Evolutionary conservation across 2,113 vertebrate genomes (phyloP), one percentile per base, ranked within the genome.

Genomic region (Gymnorhina tibicen): DNA sequence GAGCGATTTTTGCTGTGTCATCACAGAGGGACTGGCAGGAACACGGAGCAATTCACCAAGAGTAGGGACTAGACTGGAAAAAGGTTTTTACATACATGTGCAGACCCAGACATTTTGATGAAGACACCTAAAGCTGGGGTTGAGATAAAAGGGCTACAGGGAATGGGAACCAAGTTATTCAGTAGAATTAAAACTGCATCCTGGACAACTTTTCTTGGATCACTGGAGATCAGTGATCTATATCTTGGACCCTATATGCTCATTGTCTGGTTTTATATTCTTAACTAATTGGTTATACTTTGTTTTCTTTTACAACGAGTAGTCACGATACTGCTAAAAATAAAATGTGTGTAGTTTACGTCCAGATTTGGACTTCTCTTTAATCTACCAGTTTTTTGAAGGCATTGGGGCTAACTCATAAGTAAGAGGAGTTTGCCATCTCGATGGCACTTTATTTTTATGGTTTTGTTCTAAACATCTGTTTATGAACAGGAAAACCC

Each of bases 291-390:
- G 3, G 32, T 52, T 60, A 60, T 74, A n/a, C 15, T 63, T 86
- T 85, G 11, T 32, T 83, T 95, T 56, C 46, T 74, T 87, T 56
- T 47, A 39, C 15, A 53, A 4, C 11, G 13, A 64, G 15, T 67
- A 82, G 58, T 68, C 35, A 53, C 11, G 56, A 30, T 46, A 30
- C 22, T 50, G n/a, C 42, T 91, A 60, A 66, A 91, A 82, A 41
- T 46, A 67, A 30, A 42, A 6, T 8, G 6, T 13, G 1, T 1
- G 10, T 11, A 2, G 3, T 8, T 46, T 50, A 35, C 53, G 12
- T 42, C 19, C 13, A 22, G 72, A 42, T 67, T 74, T 69, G 22
- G 37, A 49, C 17, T 84, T 64, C 39, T 80, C 39, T 46, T 80
- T 35, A 42, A 7, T 21, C n/a, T 64, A n/a, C 3, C 16, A 58